Base-by-base conservation (phyloP, 2,113 vertebrate species). In the Tretioscincus oriximinensis region DNA sequence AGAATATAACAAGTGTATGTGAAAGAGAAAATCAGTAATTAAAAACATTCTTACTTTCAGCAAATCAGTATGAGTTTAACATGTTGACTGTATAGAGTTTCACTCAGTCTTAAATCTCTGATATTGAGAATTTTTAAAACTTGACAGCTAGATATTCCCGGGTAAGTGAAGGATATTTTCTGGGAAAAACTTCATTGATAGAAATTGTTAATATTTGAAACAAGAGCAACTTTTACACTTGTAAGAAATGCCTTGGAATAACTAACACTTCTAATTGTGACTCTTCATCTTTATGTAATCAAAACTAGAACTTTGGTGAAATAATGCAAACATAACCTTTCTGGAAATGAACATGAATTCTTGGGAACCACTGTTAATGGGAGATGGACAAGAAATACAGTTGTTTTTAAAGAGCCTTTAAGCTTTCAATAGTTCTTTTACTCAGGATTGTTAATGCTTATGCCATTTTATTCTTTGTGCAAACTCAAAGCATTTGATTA, bases 331-430 rank as follows among this genome's bases (percentile, higher is more conserved):
- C 51, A 5, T 76, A 41, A 22, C 70, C 11, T 74, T 65, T 70
- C n/a, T 16, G 49, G 70, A 41, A 4, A 16, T 78, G 65, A 77
- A 68, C 58, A 20, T 24, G n/a, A 58, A 49, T 67, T 35, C 64
- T 86, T n/a, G 20, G 6, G 74, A 65, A 63, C 69, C 4, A 64
- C 73, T 8, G 63, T 29, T 2, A 74, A 60, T 79, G 70, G 61
- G 80, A 83, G 76, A 41, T 78, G 51, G 81, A 69, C 54, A 80
- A 85, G 51, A 78, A 29, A 66, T n/a, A n/a, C 81, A 71, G n/a
- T 2, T 68, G n/a, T 79, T 76, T 78, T 26, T 14, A 10, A 73
- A 20, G 28, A 41, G 22, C 26, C 81, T 88, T 76, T 26, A 47
- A 78, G 11, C 29, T 76, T 60, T 83, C n/a, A 60, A 28, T 31